Base-by-base conservation (phyloP, 1,140 invertebrate genomes). In the Bilobella aurantiaca region DNA sequence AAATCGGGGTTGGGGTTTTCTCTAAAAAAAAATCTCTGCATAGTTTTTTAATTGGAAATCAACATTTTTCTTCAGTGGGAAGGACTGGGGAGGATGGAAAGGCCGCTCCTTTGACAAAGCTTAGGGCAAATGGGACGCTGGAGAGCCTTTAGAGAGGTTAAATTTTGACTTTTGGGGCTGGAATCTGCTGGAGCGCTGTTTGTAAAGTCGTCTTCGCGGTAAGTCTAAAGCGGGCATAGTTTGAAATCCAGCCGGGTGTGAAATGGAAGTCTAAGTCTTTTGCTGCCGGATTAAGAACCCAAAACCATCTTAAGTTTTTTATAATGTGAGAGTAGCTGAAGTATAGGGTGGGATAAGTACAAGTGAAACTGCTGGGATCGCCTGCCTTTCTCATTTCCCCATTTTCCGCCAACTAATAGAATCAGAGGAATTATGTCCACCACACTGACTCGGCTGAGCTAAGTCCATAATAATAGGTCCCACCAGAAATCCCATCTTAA, bases 401-500 rank as follows among this genome's bases (percentile, higher is more conserved):
- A 34, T 31, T 29, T 59, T 59, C 58, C 58, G 58, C 58, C 28
- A 59, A 25, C 58, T 59, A 59, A 59, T 59, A 59, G 58, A 59
- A 59, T 59, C 25, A 59, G 58, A 31, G 58, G 58, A 59, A 59
- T 59, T 59, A 59, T 18, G 58, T 59, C 49, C 49, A 53, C 49
- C 49, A 23, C 49, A 53, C 49, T 53, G 49, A 53, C 49, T 53
- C 25, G 14, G 14, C 21, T 23, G 8, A 12, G 5, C 8, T 53
- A 53, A 53, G 23, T 16, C 23, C n/a, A n/a, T 23, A 18, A 12
- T 53, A 53, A 53, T 23, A 53, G 49, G 12, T 23, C 49, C 49
- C 12, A 5, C 5, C 23, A 53, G 23, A 59, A 59, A 30, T 23
- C 28, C 16, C 58, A 5, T 23, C 14, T 28, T 21, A 8, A 28